A percentile compares a stretch with the other conserved stretches of the same genome.
phyloP scores from a whole-genome alignment of 2,113 vertebrate species.

The Cheirogaleus medius region DNA sequence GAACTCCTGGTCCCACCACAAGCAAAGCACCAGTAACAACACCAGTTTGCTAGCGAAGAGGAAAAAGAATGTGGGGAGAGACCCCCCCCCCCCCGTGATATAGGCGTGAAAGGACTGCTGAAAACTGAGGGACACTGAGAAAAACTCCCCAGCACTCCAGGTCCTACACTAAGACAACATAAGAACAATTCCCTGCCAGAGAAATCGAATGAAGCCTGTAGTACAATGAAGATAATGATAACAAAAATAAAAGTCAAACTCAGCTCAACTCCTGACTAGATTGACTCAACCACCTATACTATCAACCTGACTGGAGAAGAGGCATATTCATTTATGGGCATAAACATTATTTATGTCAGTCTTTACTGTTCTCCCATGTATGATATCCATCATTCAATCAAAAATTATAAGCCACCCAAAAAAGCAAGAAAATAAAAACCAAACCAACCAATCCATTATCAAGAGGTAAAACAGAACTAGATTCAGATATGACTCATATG shows the following conservation, averaged over 20 bases:
- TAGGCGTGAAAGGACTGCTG: background rate
- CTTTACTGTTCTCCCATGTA: background rate
- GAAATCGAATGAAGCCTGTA: background rate
- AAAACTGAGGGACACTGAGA: background rate
- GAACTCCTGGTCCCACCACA: background rate
- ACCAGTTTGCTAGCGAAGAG: background rate
- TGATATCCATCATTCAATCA: background rate
- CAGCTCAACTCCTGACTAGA: background rate
- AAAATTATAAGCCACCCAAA: background rate
- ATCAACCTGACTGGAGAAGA: background rate
- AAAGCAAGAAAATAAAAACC: background rate
- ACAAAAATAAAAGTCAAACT: background rate
- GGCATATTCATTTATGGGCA: background rate
- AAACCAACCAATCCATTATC: background rate
- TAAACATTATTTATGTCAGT: background rate
- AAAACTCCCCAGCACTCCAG: background rate
- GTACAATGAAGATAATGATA: background rate
- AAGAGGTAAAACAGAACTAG: background rate
- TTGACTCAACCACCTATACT: background rate
- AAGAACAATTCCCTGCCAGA: background rate
- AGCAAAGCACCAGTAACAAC: background rate
- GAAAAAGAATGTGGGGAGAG: background rate
- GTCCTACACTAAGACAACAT: background rate
- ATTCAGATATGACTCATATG: background rate
- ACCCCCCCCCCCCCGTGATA: background rate